Base-by-base conservation (phyloP, 2,888 invertebrate species). In the Trichogramma evanescens region DNA sequence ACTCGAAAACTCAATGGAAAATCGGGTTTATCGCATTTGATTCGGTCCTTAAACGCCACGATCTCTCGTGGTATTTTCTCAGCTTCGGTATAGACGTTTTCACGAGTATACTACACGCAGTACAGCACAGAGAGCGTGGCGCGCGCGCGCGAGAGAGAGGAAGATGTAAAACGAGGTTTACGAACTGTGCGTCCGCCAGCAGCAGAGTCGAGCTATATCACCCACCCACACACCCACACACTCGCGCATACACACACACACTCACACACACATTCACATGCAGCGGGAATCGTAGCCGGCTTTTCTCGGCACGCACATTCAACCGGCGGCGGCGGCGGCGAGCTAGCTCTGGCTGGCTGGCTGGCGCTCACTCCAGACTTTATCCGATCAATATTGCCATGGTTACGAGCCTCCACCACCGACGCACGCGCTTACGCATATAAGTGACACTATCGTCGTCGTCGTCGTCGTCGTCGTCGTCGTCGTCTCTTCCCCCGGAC, bases 381-480 rank as follows among this genome's bases (percentile, higher is more conserved):
- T 26, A 39, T 50, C 65, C 67, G 74, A 74, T 75, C 75, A 75
- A 75, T 75, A 75, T 75, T 74, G 73, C 75, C 74, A 75, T 74
- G 74, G 65, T 69, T 73, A 75, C 75, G 71, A 64, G 68, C 10
- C 69, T 66, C 66, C 69, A 70, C 66, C 50, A 59, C 69, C 63
- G 69, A 68, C 54, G 56, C 62, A 58, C 55, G 60, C 54, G 63
- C 38, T 6, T 26, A 9, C 26, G 58, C 7, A 49, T 6, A 8
- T 5, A 42, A 44, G 56, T 44, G 39, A n/a, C n/a, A 26, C 26
- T 26, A 26, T 26, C 26, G 26, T 26, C 26, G 26, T 26, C 26
- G 26, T 26, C 26, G 26, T 26, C 26, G 26, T 26, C 26, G 26
- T 26, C 26, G 26, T 26, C 26, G 26, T 26, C 26, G 26, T 26